phyloP scores from a whole-genome alignment of 2,888 invertebrate species.

The Drosophila kokeensis region DNA sequence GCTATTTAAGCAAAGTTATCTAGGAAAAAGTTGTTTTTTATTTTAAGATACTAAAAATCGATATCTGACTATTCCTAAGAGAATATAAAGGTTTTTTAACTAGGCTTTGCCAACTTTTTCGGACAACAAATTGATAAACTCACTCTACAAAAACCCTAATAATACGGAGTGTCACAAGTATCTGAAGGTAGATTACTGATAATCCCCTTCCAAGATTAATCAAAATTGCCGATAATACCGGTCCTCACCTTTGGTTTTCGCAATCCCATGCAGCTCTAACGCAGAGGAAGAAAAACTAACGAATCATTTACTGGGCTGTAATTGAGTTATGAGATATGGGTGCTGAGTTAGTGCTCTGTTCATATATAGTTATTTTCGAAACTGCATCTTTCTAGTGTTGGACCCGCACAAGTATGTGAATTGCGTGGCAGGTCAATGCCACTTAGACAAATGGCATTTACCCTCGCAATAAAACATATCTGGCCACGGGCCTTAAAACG shows the following conservation, averaged over 20 bases:
- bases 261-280: neutral
- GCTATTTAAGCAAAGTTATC: neutral
- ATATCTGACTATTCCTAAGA: neutral
- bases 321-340: neutral
- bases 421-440: constrained; percentile 11
- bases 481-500: constrained; percentile 11
- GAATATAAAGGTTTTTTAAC: neutral
- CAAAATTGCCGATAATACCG: neutral
- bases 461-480: constrained; percentile 15
- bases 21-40: neutral
- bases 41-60: too few relatives aligned
- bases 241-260: neutral
- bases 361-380: neutral
- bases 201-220: neutral
- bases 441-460: constrained; percentile 13
- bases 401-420: neutral
- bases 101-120: neutral
- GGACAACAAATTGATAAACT: too few relatives aligned
- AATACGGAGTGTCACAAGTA: neutral
- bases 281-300: too few relatives aligned
- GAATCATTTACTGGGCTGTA: neutral
- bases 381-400: neutral
- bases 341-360: neutral
- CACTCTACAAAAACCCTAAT: neutral
- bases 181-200: neutral